Evolutionary conservation across 2,797 vertebrate species (phyloP).

Genomic region (Vespertilio murinus): DNA sequence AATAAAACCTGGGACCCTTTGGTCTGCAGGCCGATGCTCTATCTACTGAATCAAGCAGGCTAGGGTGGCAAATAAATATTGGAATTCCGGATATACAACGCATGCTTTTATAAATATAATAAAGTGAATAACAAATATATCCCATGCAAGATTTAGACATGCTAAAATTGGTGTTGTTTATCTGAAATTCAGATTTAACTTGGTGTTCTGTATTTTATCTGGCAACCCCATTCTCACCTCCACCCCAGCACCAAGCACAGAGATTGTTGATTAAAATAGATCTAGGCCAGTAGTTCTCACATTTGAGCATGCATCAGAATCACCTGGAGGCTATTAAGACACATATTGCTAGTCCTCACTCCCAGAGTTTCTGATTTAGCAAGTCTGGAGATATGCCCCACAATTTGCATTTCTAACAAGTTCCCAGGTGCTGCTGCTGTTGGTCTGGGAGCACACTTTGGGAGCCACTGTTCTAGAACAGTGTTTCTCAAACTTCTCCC

Average conservation of each 20-base stretch:
- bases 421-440: background rate
- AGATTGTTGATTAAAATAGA: conserved; percentile 47
- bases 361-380: conserved; percentile 48
- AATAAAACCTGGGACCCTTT: no score
- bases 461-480: background rate
- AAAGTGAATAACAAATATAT: background rate
- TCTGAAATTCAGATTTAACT: conserved; percentile 51
- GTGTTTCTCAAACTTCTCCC: no score
- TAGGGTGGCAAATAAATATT: background rate
- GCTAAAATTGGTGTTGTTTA: conserved; percentile 15
- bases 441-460: background rate
- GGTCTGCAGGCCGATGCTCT: no score
- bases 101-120: background rate
- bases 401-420: conserved; percentile 50
- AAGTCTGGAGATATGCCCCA: background rate
- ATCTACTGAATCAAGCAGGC: no score
- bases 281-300: conserved; percentile 10
- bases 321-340: conserved; percentile 44
- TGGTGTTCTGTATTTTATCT: background rate
- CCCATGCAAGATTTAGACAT: background rate
- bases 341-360: background rate
- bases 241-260: background rate
- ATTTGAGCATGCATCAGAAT: conserved; percentile 13
- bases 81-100: conserved; percentile 8
- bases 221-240: background rate